phyloP scores from a whole-genome alignment of 2,797 vertebrate species.

The Gymnoscopelus microlampas region DNA sequence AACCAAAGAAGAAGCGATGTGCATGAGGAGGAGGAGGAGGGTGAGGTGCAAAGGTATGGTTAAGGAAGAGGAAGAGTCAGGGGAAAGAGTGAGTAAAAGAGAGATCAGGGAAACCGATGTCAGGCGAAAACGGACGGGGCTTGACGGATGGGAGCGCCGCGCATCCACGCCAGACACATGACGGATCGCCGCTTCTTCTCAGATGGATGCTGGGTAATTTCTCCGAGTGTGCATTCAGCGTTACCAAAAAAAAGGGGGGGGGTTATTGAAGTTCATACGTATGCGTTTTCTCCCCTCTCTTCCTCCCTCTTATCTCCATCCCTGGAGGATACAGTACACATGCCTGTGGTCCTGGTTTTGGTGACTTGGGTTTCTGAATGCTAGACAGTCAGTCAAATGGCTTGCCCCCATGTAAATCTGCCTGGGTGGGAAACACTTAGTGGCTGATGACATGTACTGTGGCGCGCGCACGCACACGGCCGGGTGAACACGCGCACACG shows the following conservation, averaged over 20 bases:
- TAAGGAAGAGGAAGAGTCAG: neutral
- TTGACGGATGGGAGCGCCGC: slow-evolving; percentile 23
- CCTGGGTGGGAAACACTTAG: slow-evolving; percentile 68
- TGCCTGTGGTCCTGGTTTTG: slow-evolving; percentile 70
- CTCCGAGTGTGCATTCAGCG: slow-evolving; percentile 32
- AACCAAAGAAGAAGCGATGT: slow-evolving; percentile 12
- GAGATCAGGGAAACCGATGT: slow-evolving; percentile 3
- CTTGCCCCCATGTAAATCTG: slow-evolving; percentile 59
- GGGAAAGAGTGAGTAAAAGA: neutral
- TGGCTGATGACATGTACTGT: slow-evolving; percentile 49
- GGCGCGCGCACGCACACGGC: slow-evolving; percentile 36
- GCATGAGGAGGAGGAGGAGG: slow-evolving; percentile 12
- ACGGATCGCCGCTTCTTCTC: slow-evolving; percentile 22
- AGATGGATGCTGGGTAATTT: slow-evolving; percentile 53
- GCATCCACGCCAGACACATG: slow-evolving; percentile 33
- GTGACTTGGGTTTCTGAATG: slow-evolving; percentile 62
- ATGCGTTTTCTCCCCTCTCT: slow-evolving; percentile 15
- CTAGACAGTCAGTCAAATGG: slow-evolving; percentile 58
- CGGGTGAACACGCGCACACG: slow-evolving; percentile 24
- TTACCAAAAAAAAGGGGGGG: slow-evolving; percentile 7
- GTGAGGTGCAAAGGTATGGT: neutral
- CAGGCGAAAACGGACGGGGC: slow-evolving; percentile 10
- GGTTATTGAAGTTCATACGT: slow-evolving; percentile 35
- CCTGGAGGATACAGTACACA: slow-evolving; percentile 55
- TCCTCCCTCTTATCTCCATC: slow-evolving; percentile 41